Evolutionary conservation across 2,113 vertebrate genomes (phyloP), one percentile per base, ranked within the genome.

Genomic region (Cheilinus undulatus): DNA sequence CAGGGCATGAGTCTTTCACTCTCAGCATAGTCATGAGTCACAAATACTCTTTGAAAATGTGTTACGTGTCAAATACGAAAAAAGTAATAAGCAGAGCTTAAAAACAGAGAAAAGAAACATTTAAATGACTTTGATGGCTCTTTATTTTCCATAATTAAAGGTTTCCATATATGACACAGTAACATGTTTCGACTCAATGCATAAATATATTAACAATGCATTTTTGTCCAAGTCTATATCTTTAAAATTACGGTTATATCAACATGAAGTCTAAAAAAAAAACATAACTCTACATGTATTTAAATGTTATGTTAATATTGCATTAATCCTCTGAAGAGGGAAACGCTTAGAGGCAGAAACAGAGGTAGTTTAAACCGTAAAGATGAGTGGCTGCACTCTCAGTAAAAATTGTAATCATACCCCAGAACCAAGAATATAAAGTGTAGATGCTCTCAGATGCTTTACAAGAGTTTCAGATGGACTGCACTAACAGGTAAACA

Each of bases 281-380:
- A 81, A 19, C 51, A 82, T 30, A 82, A 81, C 66, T 62, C 68
- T 60, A 77, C 66, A 86, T 49, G 64, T 60, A 62, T 30, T 65
- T 69, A 52, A 67, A 74, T 66, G 58, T 45, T 68, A 43, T 76
- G 62, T 60, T 69, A 56, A 72, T 67, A 69, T 75, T 78, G 75
- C 70, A 76, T 57, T 54, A 69, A 73, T 85, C 72, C 46, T 67
- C 77, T 78, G 72, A 81, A 42, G 30, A 64, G 65, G 40, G 40
- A 13, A 69, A 61, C 30, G 30, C 23, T 30, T 34, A 23, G 73
- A 78, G 79, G 76, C 46, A 68, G 67, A 78, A 85, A 83, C 83
- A 78, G 86, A 92, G 89, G 88, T 91, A 92, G 90, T 87, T 89
- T 73, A 82, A 79, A 77, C 69, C 58, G 22, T 80, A 56, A 63